Evolutionary conservation across 2,888 invertebrate species (phyloP).

Genomic region (Tillus elongatus): DNA sequence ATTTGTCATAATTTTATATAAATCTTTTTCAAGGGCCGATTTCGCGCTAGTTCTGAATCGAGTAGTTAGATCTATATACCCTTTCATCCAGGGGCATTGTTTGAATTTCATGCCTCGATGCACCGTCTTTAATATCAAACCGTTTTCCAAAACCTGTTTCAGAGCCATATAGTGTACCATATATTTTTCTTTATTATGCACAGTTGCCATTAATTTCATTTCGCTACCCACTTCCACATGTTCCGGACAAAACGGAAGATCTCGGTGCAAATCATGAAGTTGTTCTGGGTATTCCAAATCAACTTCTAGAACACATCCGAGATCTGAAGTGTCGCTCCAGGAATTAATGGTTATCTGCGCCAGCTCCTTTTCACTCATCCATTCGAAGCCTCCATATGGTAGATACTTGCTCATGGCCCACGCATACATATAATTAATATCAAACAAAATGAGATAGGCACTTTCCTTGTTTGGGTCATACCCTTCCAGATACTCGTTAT

Average conservation of each 20-base stretch:
- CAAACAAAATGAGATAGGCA: not conserved
- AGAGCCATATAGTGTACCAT: conserved; percentile 12
- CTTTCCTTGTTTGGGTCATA: not conserved
- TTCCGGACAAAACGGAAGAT: not conserved
- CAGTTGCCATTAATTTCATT: not conserved
- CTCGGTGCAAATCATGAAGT: conserved; percentile 1
- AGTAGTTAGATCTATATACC: conserved; percentile 18
- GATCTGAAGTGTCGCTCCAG: not conserved
- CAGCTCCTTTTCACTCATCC: not conserved
- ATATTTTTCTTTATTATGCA: conserved; percentile 11
- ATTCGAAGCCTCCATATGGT: not conserved
- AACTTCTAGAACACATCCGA: not conserved
- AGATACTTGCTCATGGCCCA: not conserved
- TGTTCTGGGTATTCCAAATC: not conserved
- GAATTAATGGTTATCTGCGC: not conserved
- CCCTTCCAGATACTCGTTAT: not conserved
- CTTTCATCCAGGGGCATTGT: conserved; percentile 12
- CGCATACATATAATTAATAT: not conserved
- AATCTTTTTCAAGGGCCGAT: conserved; percentile 18
- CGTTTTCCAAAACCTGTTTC: conserved; percentile 13
- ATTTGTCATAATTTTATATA: conserved; percentile 21
- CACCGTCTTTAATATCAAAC: conserved; percentile 25
- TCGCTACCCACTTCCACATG: not conserved
- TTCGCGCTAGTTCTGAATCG: conserved; percentile 7
- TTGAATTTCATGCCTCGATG: conserved; percentile 24